Conservation (phyloP, 2,888 invertebrate species). For the Psococerastis gibbosa region DNA sequence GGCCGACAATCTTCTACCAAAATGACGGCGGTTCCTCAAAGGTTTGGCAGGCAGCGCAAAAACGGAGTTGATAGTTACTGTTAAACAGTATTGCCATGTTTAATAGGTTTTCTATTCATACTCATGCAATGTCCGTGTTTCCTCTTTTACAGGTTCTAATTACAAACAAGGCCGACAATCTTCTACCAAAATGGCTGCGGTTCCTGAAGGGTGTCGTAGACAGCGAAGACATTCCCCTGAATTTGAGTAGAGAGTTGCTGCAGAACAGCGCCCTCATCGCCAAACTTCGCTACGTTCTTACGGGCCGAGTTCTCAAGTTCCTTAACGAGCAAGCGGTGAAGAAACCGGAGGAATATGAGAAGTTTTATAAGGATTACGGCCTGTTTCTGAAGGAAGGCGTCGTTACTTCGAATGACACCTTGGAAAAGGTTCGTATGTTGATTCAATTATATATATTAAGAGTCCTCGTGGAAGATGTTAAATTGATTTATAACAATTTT, state of each 20-base stretch:
- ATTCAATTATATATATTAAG: constrained; percentile 14
- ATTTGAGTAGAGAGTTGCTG: constrained; percentile 84
- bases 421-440: constrained; percentile 76
- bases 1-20: no score
- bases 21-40: no score
- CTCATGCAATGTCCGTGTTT: no score
- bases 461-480: neutral
- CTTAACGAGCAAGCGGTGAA: constrained; percentile 70
- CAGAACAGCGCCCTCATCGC: constrained; percentile 86
- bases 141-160: constrained; percentile 43
- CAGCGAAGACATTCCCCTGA: constrained; percentile 95
- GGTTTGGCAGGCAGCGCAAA: no score
- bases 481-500: constrained; percentile 3
- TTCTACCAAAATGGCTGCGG: constrained; percentile 86
- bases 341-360: constrained; percentile 56
- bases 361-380: constrained; percentile 83
- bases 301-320: constrained; percentile 65
- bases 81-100: no score
- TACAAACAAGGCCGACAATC: constrained; percentile 73
- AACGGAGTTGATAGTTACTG: no score
- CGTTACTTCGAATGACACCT: constrained; percentile 58
- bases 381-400: constrained; percentile 92
- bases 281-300: constrained; percentile 66
- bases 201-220: constrained; percentile 96
- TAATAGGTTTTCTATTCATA: no score